Percentiles rank a stretch among this genome's conserved stretches.
Conservation (phyloP, 2,888 invertebrate species). For the Callimorpha dominula region DNA sequence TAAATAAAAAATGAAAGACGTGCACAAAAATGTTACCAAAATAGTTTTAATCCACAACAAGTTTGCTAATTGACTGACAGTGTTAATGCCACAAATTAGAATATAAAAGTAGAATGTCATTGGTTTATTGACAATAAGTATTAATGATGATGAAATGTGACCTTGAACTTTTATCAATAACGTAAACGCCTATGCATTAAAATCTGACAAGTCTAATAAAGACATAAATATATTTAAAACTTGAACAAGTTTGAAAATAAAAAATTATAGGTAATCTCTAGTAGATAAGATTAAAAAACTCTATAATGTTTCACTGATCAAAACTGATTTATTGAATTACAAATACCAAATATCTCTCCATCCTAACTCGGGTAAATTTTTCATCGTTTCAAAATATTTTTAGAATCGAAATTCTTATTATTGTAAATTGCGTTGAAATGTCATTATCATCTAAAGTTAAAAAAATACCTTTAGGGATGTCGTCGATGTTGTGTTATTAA, state of each 20-base stretch:
- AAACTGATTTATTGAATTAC: no score
- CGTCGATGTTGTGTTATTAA: no score
- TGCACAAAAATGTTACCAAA: no score
- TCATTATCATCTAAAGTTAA: no score
- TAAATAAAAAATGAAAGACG: background rate
- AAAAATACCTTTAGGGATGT: no score
- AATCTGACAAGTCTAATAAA: constrained; percentile 5
- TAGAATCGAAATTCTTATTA: no score
- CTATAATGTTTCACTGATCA: no score
- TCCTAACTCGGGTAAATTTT: no score
- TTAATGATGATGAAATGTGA: constrained; percentile 23
- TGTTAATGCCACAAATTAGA: background rate
- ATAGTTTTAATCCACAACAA: background rate
- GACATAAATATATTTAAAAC: background rate
- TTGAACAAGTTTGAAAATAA: background rate
- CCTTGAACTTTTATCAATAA: constrained; percentile 45
- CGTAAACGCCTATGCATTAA: constrained; percentile 19
- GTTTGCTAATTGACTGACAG: background rate
- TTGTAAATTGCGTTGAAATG: no score
- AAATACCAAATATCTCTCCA: no score
- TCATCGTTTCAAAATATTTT: no score
- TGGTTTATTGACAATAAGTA: constrained; percentile 36
- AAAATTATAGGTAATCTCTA: background rate
- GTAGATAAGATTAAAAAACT: no score
- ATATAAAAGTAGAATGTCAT: background rate